Percentiles rank a stretch among this genome's conserved stretches.
phyloP scores from a whole-genome alignment of 2,797 vertebrate species.

The Micrastur ruficollis region DNA sequence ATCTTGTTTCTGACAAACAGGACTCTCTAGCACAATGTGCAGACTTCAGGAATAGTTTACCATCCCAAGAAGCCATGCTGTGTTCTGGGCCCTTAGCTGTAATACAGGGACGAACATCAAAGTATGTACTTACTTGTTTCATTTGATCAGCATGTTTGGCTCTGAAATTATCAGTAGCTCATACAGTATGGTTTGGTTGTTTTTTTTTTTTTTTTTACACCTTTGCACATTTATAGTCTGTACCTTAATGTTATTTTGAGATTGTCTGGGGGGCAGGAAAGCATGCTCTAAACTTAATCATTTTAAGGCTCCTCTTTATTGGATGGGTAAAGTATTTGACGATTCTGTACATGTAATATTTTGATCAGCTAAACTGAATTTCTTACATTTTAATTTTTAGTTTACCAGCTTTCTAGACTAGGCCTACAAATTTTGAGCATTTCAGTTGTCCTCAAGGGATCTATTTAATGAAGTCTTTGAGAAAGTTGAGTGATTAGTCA shows the following conservation, averaged over 20 bases:
- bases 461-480: neutral
- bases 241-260: neutral
- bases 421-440: neutral
- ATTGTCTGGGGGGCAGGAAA: neutral
- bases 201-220: neutral
- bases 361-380: neutral
- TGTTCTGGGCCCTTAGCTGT: conserved; percentile 91
- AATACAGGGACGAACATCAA: conserved; percentile 91
- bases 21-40: conserved; percentile 93
- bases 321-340: neutral
- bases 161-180: neutral
- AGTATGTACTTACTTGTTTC: conserved; percentile 74
- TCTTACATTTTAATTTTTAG: neutral
- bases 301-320: neutral
- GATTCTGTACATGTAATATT: neutral
- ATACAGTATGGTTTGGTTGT: neutral
- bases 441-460: neutral
- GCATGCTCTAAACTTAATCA: neutral
- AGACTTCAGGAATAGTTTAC: conserved; percentile 92
- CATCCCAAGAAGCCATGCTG: conserved; percentile 86
- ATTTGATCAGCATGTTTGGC: accelerated
- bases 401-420: neutral
- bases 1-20: conserved; percentile 91
- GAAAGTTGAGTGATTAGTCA: conserved; percentile 4
- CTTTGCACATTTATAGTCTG: neutral